These are phyloP conservation scores for Galago senegalensis DNA, from an alignment of 2,797 vertebrate species.

Conservation along the genomic window DNA sequence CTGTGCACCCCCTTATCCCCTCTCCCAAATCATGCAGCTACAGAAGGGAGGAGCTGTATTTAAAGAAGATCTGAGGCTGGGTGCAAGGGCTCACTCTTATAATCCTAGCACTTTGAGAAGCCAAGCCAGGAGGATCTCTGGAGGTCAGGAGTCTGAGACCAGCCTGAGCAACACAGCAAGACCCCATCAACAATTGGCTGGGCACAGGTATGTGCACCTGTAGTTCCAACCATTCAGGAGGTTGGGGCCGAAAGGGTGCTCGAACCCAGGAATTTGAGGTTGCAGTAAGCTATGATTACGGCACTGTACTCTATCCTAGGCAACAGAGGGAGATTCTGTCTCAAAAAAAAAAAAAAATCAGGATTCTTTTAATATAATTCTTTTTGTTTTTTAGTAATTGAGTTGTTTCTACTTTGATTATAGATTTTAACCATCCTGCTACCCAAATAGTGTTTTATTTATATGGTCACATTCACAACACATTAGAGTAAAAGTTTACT, in stretches of 20 bases:
- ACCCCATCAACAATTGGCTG: neutral
- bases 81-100: neutral
- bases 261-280: neutral
- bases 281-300: too few relatives aligned
- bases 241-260: neutral
- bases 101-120: neutral
- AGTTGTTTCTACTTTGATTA: neutral
- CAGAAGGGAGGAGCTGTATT: neutral
- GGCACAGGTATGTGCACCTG: too few relatives aligned
- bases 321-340: too few relatives aligned
- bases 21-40: neutral
- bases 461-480: neutral
- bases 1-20: neutral
- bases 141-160: neutral
- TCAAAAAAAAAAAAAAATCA: neutral
- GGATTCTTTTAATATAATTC: neutral
- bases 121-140: neutral
- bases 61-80: neutral
- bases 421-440: neutral
- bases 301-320: too few relatives aligned
- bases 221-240: neutral
- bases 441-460: neutral
- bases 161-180: neutral
- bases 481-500: neutral
- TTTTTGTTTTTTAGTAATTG: neutral